phyloP scores from a whole-genome alignment of 2,888 invertebrate species.

The Argyra leucocephala region DNA sequence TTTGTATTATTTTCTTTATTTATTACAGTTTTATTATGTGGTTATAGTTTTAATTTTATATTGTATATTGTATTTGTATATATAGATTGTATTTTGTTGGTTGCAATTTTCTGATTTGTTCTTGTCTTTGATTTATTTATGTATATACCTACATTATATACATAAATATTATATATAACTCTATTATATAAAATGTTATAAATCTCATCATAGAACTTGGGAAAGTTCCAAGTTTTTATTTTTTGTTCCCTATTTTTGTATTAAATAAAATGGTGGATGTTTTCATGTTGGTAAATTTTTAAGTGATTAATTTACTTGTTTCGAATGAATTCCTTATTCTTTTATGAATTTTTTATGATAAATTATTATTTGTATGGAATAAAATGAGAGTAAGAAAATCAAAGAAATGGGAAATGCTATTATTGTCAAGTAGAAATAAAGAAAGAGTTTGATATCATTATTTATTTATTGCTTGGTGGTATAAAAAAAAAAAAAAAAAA shows the following conservation, averaged over 20 bases:
- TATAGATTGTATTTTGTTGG: too few species aligned
- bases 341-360: background rate
- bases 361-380: background rate
- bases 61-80: too few species aligned
- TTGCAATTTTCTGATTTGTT: background rate
- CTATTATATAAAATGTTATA: background rate
- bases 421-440: too few species aligned
- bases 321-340: background rate
- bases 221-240: background rate
- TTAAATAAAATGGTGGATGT: background rate
- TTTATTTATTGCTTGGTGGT: too few species aligned
- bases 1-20: background rate
- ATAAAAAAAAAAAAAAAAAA: too few species aligned
- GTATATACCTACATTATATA: background rate
- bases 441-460: too few species aligned
- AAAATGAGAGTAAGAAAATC: background rate
- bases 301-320: slow-evolving; percentile 4
- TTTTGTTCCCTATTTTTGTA: background rate
- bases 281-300: background rate
- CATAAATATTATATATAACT: too few species aligned
- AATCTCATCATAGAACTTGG: background rate
- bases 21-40: background rate
- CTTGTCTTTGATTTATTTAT: background rate
- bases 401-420: background rate
- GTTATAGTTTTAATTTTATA: background rate